Conservation (phyloP, 2,888 invertebrate species). For the Esperia sulphurella region DNA sequence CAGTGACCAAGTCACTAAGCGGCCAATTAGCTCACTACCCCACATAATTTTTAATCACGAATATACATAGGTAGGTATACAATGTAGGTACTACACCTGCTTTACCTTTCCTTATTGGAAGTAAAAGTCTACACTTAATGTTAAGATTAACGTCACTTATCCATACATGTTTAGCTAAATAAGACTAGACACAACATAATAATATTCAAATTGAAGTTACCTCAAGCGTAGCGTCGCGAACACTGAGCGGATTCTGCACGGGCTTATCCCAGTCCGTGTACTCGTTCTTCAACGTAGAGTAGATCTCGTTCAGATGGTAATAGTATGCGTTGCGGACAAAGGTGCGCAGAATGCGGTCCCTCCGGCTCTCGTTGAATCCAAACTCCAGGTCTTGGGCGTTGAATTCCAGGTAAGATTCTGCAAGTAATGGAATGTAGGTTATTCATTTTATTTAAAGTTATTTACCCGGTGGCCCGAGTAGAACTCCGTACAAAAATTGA, state of each 20-base stretch:
- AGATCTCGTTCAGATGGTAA: slow-evolving; percentile 96
- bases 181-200: background rate
- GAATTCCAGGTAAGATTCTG: slow-evolving; percentile 90
- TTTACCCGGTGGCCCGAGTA: no score
- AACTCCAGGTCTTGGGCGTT: slow-evolving; percentile 92
- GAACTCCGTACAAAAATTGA: no score
- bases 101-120: no score
- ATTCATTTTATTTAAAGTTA: slow-evolving; percentile 5
- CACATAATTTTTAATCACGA: no score
- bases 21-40: no score
- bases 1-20: no score
- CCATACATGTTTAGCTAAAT: no score
- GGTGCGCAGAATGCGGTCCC: slow-evolving; percentile 92
- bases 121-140: no score
- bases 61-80: no score
- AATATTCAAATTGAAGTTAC: slow-evolving; percentile 32
- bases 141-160: no score
- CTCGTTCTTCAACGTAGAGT: slow-evolving; percentile 95
- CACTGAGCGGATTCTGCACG: slow-evolving; percentile 90
- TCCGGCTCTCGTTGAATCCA: slow-evolving; percentile 93
- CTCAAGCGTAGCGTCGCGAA: slow-evolving; percentile 91
- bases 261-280: slow-evolving; percentile 98
- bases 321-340: slow-evolving; percentile 96
- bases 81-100: no score
- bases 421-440: slow-evolving; percentile 50